Conservation (phyloP, 2,797 vertebrate species). For the Hypotaenidia okinawae region DNA sequence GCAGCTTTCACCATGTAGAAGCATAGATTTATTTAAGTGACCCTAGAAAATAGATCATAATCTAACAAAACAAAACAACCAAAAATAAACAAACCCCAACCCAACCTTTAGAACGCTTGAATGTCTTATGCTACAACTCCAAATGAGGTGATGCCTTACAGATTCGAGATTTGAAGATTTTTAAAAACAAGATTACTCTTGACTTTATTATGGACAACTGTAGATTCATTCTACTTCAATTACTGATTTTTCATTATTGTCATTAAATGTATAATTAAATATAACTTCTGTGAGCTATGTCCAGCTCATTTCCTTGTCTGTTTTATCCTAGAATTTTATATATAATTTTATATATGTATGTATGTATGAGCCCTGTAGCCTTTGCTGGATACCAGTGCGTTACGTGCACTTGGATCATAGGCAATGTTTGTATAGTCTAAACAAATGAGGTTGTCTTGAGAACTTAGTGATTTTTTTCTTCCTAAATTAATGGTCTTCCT, state of each 20-base stretch:
- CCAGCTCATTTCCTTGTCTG: background rate
- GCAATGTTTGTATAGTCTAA: slow-evolving; percentile 71
- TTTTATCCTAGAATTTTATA: background rate
- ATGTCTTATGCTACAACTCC: background rate
- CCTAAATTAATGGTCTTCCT: slow-evolving; percentile 70
- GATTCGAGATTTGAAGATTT: background rate
- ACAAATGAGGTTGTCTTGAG: slow-evolving; percentile 60
- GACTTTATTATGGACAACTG: background rate
- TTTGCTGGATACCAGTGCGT: slow-evolving; percentile 25
- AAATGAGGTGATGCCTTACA: background rate
- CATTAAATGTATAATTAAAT: background rate
- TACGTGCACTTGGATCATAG: slow-evolving; percentile 44
- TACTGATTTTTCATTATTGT: background rate
- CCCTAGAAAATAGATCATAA: background rate
- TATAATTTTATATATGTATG: background rate
- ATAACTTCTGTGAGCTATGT: background rate
- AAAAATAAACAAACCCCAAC: background rate
- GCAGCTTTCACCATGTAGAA: background rate
- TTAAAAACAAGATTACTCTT: background rate
- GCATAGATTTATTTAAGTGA: background rate
- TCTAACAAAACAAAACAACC: background rate
- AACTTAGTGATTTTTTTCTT: slow-evolving; percentile 56
- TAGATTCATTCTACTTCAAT: background rate
- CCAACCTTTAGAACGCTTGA: background rate
- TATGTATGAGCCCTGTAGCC: background rate